phyloP scores from a whole-genome alignment of 2,888 invertebrate species.

The Chymomyza fuscimana region DNA sequence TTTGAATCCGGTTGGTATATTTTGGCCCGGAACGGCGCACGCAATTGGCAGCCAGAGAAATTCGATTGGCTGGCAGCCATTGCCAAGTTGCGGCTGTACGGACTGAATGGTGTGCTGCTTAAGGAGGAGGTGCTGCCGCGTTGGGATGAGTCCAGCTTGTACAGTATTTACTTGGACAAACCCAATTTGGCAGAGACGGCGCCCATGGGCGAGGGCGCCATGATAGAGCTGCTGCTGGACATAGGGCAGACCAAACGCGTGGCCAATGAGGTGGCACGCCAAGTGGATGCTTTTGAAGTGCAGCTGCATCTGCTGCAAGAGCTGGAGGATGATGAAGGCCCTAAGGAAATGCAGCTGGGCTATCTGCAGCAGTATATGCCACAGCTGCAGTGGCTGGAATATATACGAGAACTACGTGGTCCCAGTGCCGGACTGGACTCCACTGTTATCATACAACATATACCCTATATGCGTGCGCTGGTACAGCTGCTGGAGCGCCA shows the following conservation, averaged over 20 bases:
- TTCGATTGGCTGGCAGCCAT: constrained; percentile 74
- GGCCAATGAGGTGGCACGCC: constrained; percentile 70
- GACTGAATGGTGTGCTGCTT: constrained; percentile 72
- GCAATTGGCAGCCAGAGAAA: constrained; percentile 64
- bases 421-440: constrained; percentile 55
- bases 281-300: constrained; percentile 68
- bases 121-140: constrained; percentile 75
- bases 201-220: constrained; percentile 69
- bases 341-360: constrained; percentile 75
- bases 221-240: constrained; percentile 71
- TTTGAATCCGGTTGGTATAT: constrained; percentile 51
- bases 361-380: constrained; percentile 72
- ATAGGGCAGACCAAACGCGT: constrained; percentile 70
- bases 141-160: constrained; percentile 75
- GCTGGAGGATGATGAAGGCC: constrained; percentile 71
- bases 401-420: constrained; percentile 61
- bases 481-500: constrained; percentile 60
- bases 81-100: constrained; percentile 70
- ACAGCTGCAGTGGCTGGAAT: constrained; percentile 69
- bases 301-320: constrained; percentile 68
- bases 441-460: constrained; percentile 74
- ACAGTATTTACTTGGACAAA: constrained; percentile 75
- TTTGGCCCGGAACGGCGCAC: constrained; percentile 49
- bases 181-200: constrained; percentile 65
- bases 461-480: constrained; percentile 69